Evolutionary conservation across 2,113 vertebrate genomes (phyloP).

Genomic region (Syngnathus scovelli): DNA sequence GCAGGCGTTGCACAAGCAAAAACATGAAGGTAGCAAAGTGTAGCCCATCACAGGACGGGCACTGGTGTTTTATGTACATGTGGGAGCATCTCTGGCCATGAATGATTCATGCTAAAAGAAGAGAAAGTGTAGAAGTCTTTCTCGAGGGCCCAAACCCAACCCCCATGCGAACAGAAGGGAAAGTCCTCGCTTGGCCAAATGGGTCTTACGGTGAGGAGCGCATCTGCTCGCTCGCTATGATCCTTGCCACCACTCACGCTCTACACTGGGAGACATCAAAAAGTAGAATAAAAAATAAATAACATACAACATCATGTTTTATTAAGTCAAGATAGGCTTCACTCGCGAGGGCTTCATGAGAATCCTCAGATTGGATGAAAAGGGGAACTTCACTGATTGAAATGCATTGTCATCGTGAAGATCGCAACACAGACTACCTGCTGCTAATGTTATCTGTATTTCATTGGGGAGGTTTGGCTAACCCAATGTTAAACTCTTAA

Average conservation of each 20-base stretch:
- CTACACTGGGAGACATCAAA: slow-evolving; percentile 59
- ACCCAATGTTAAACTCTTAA: not conserved
- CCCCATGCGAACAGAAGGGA: slow-evolving; percentile 39
- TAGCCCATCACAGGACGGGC: slow-evolving; percentile 40
- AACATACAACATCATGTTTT: slow-evolving; percentile 67
- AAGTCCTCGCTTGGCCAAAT: slow-evolving; percentile 59
- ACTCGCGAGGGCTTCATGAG: slow-evolving; percentile 32
- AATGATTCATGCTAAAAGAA: slow-evolving; percentile 67
- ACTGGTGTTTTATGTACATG: slow-evolving; percentile 66
- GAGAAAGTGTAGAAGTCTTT: slow-evolving; percentile 55
- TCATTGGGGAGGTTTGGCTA: not conserved
- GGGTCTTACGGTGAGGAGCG: slow-evolving; percentile 55
- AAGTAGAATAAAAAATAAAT: slow-evolving; percentile 68
- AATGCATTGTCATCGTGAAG: not conserved
- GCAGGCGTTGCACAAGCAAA: slow-evolving; percentile 40
- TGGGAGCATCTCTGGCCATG: slow-evolving; percentile 59
- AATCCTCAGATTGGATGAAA: slow-evolving; percentile 47
- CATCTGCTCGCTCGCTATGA: slow-evolving; percentile 40
- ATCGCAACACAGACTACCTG: too few relatives aligned
- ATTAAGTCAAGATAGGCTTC: slow-evolving; percentile 57
- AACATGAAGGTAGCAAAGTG: slow-evolving; percentile 65
- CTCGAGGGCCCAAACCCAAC: slow-evolving; percentile 12
- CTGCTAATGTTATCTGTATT: not conserved
- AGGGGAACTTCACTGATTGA: not conserved
- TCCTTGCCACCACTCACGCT: slow-evolving; percentile 44